Percentiles rank a stretch among this genome's conserved stretches.
phyloP scores from a whole-genome alignment of 1,140 invertebrate genomes.

The Danaus melanippus region DNA sequence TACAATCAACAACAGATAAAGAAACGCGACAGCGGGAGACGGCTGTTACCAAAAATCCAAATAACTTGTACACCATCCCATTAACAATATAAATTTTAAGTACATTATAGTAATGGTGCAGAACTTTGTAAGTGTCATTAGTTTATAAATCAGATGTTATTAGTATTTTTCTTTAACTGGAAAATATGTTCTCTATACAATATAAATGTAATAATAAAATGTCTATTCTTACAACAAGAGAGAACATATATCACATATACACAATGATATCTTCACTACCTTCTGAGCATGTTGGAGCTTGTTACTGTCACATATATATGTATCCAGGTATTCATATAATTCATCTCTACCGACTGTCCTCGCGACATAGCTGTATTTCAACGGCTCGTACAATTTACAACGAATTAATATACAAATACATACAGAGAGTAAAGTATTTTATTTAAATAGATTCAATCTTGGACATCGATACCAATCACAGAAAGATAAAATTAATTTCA shows the following conservation, averaged over 20 bases:
- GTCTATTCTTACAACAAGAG: constrained; percentile 19
- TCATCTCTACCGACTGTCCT: not conserved
- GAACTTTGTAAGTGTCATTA: constrained; percentile 15
- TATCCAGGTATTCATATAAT: constrained; percentile 12
- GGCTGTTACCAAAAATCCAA: not conserved
- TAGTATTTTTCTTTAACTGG: constrained; percentile 3
- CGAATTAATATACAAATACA: constrained; percentile 47
- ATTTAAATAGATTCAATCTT: constrained; percentile 45
- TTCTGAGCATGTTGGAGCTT: constrained; percentile 13
- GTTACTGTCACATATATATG: constrained; percentile 15
- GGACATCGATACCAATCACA: constrained; percentile 44
- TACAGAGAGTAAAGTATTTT: constrained; percentile 28
- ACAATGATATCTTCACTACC: constrained; percentile 19
- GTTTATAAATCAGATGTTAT: constrained; percentile 19
- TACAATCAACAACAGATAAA: constrained; percentile 24
- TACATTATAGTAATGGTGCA: constrained; percentile 39
- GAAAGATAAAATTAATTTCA: constrained; percentile 34
- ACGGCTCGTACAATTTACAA: constrained; percentile 25
- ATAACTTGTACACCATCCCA: constrained; percentile 18
- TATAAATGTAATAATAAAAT: constrained; percentile 15
- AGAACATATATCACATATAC: constrained; percentile 23
- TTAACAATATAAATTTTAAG: constrained; percentile 59
- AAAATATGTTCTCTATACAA: constrained; percentile 3
- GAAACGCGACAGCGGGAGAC: no score
- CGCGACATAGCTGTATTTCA: constrained; percentile 15